Evolutionary conservation across 2,113 vertebrate genomes (phyloP).

Genomic region (Progne subis): DNA sequence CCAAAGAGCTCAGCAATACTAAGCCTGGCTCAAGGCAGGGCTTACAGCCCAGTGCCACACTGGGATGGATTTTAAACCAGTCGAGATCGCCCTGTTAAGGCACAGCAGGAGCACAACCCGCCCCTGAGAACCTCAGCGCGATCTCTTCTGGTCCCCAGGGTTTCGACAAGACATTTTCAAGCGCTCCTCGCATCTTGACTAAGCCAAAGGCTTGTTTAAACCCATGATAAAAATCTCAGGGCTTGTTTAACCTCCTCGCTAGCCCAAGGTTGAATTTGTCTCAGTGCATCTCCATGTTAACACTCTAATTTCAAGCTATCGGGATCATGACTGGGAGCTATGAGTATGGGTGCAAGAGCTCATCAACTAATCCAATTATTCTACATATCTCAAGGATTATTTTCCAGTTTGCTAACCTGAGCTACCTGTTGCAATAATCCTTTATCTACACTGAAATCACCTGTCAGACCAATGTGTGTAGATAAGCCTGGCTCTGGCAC

Average conservation of each 20-base stretch:
- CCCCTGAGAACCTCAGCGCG: not conserved
- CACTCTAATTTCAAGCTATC: not conserved
- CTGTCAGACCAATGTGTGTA: not conserved
- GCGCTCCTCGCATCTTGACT: not conserved
- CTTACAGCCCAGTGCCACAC: not conserved
- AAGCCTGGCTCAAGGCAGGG: not conserved
- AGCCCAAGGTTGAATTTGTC: not conserved
- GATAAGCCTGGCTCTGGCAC: not conserved
- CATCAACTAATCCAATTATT: not conserved
- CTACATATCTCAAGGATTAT: not conserved
- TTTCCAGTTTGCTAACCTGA: slow-evolving; percentile 7
- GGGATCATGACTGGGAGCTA: not conserved
- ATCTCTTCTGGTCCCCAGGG: not conserved
- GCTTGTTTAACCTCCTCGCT: not conserved
- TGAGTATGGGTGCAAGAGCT: not conserved
- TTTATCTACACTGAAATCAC: not conserved
- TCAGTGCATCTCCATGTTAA: not conserved
- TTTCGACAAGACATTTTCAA: not conserved
- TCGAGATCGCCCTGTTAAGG: rapidly evolving
- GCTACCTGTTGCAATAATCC: slow-evolving; percentile 7
- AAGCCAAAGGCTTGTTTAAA: not conserved
- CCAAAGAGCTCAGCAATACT: not conserved
- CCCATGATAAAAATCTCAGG: not conserved
- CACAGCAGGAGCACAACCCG: not conserved
- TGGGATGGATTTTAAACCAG: not conserved